Base-by-base conservation (phyloP, 1,140 invertebrate species). In the Caenorhabditis inopinata region DNA sequence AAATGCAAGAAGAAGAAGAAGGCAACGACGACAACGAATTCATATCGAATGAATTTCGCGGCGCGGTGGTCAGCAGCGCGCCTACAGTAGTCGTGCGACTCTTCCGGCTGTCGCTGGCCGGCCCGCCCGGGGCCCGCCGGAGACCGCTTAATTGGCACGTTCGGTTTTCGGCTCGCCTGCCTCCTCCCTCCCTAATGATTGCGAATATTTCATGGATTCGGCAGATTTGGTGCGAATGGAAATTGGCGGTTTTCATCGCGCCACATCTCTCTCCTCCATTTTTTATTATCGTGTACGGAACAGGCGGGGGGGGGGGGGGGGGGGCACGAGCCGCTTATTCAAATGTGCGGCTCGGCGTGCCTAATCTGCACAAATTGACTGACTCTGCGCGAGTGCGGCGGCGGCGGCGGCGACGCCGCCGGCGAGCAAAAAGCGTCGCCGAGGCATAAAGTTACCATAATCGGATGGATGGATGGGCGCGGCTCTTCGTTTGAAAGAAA, bases 391-490 rank as follows among this genome's bases (percentile, higher is more conserved):
- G 46, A 47, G 46, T 4, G 46, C 3, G 46, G 16, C 14, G 16
- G 46, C 3, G 46, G 16, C 5, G 16, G 46, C 11, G 25, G 12
- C 27, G 14, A 25, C 9, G n/a, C 25, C 14, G 27, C 6, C 51
- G 51, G 51, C 25, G 27, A 9, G 62, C 9, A 23, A 45, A 18
- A 51, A 51, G n/a, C 49, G 9, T 51, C 49, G n/a, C 5, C 49
- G 49, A 68, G 32, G 58, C 58, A 68, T 68, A 68, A 68, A 68
- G 58, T 68, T 68, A 68, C 58, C 58, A 68, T 68, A 68, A 68
- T 68, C 58, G 58, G 58, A 68, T 68, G 58, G 51, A 58, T 58
- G 51, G 32, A 25, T 25, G 27, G 12, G 25, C 74, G 42, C 47
- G 23, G 11, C 74, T 75, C 35, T 75, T 47, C 38, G 14, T 74